Base-by-base conservation (phyloP, 2,797 vertebrate genomes). In the Sphaeramia orbicularis region DNA sequence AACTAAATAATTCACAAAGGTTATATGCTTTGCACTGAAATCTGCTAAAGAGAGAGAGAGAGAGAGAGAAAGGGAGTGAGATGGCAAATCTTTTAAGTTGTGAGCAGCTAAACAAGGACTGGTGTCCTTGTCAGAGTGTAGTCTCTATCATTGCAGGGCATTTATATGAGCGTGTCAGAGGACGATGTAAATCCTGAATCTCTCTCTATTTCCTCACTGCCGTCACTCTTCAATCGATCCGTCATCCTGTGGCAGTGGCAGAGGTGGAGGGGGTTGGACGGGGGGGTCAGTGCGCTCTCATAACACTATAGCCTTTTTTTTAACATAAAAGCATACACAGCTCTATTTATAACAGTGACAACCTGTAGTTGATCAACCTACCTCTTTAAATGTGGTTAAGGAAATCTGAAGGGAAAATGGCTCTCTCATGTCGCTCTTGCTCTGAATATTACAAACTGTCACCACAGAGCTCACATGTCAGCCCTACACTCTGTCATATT, bases 1-100 rank as follows among this genome's bases (percentile, higher is more conserved):
- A 92, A 94, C 93, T 95, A 95, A 95, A 95, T 95, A 93, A 95
- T 95, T 95, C 94, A 95, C 92, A 94, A 94, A 95, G 93, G 94
- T 94, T 93, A 91, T 86, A 85, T 51, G 68, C 86, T 92, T 92
- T 93, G 85, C 76, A 76, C 89, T 89, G 89, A 92, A 93, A 93
- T 91, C 89, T 77, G 91, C 88, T 80, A 61, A 89, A 89, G 74
- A 85, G 71, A 74, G 50, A 55, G 59, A 71, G 77, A 45, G 42
- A 57, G 47, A 56, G 60, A 76, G 69, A 12, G 59, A 49, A 44
- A 10, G 51, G 74, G 58, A 70, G 65, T 16, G 74, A 85, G 80
- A 85, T 66, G 77, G 76, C 85, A 87, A 87, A 92, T 90, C 83
- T 89, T 88, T 90, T 82, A 89, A 93, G 83, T 89, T 89, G 78